Evolutionary conservation across 1,140 invertebrate genomes (phyloP).

Genomic region (Nasonia vitripennis): DNA sequence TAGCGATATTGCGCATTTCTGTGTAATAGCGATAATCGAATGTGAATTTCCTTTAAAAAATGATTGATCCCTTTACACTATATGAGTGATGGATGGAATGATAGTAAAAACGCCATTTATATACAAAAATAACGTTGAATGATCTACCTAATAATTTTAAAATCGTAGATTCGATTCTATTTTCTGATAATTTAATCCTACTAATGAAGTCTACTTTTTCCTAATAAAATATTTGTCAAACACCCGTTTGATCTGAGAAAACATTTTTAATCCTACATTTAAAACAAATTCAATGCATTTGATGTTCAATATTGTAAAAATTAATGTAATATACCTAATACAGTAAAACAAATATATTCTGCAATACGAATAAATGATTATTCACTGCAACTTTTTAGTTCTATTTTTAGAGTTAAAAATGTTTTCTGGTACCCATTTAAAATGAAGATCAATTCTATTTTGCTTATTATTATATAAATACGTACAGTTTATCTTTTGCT

Average conservation of each 20-base stretch:
- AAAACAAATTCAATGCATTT: background rate
- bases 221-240: conserved; percentile 7
- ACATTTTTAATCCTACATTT: conserved; percentile 28
- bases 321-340: background rate
- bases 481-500: background rate
- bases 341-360: background rate
- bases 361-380: background rate
- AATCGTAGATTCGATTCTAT: conserved; percentile 22
- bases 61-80: conserved; percentile 16
- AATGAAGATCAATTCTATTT: background rate
- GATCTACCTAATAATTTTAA: conserved; percentile 28
- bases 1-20: conserved; percentile 11
- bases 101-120: conserved; percentile 42
- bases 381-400: background rate
- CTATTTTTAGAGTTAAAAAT: conserved; percentile 23
- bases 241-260: conserved; percentile 3
- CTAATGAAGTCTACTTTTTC: background rate
- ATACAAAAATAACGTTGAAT: conserved; percentile 43
- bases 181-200: conserved; percentile 6
- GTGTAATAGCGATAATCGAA: background rate
- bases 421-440: conserved; percentile 1
- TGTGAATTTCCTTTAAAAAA: conserved; percentile 21
- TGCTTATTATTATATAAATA: conserved; percentile 25
- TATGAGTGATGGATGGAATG: conserved; percentile 24
- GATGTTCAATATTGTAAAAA: background rate